phyloP scores from a whole-genome alignment of 2,888 invertebrate species.

The Drosophila subsilvestris region DNA sequence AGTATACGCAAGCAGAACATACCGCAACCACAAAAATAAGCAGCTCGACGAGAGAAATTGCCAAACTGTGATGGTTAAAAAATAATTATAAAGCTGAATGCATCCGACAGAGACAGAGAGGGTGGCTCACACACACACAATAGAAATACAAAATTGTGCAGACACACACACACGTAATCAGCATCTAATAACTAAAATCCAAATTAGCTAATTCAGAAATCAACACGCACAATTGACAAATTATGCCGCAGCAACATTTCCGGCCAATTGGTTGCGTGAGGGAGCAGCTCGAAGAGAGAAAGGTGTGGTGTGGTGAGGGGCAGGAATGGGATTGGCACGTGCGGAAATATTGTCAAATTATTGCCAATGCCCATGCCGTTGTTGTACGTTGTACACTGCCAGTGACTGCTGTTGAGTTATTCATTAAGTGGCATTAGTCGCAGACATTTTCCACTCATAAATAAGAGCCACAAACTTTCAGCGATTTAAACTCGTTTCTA shows the following conservation, averaged over 20 bases:
- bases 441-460: slow-evolving; percentile 74
- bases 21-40: slow-evolving; percentile 38
- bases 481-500: slow-evolving; percentile 33
- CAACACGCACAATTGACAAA: slow-evolving; percentile 81
- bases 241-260: slow-evolving; percentile 80
- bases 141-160: slow-evolving; percentile 10
- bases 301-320: neutral
- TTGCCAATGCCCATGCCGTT: slow-evolving; percentile 40
- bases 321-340: slow-evolving; percentile 52
- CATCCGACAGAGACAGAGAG: slow-evolving; percentile 32
- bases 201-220: slow-evolving; percentile 81
- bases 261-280: slow-evolving; percentile 77
- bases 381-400: slow-evolving; percentile 12
- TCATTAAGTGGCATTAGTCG: slow-evolving; percentile 78
- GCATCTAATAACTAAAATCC: slow-evolving; percentile 78
- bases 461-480: slow-evolving; percentile 51
- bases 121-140: slow-evolving; percentile 1
- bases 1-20: neutral
- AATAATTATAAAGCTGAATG: slow-evolving; percentile 68
- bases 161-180: slow-evolving; percentile 58
- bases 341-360: slow-evolving; percentile 69
- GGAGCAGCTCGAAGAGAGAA: slow-evolving; percentile 16
- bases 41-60: slow-evolving; percentile 26
- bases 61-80: slow-evolving; percentile 44
- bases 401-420: slow-evolving; percentile 66